Base-by-base conservation (phyloP, 2,797 vertebrate genomes). In the Xyrichtys novacula region DNA sequence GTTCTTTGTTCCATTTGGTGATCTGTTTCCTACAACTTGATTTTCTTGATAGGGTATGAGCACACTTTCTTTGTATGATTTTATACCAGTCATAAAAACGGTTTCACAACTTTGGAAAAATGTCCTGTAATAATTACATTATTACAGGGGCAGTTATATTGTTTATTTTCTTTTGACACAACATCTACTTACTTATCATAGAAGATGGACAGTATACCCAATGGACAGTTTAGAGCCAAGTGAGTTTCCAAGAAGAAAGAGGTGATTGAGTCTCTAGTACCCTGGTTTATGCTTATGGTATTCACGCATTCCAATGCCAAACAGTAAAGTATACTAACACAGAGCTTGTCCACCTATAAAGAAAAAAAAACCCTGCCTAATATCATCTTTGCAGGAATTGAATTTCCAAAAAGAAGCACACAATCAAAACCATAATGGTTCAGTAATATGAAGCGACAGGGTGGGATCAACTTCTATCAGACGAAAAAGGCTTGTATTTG, bases 1-100 rank as follows among this genome's bases (percentile, higher is more conserved):
- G 42, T 34, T 71, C 46, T 69, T 36, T 65, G 28, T 70, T 81
- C 34, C 36, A 54, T 57, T 56, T 56, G 6, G 39, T 65, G 39
- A 34, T 26, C 19, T 22, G 7, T 49, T 55, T 65, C 59, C 50
- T 76, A 36, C 32, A 46, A 56, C 19, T 43, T 53, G 20, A n/a
- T 43, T 46, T 52, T 31, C 32, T 8, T 36, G 19, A 36, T 29
- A 31, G n/a, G 36, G n/a, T 40, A n/a, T 55, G 28, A 64, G 46
- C 0, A 6, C 20, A 48, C 5, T 39, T 36, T 65, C 36, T 19
- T 40, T 65, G 0, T 36, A 44, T 7, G 22, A 20, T 34, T 39
- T 17, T 53, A n/a, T 19, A 43, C 50, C 49, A 55, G 34, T 54
- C 38, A 56, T 28, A 15, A n/a, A n/a, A n/a, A n/a, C n/a, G n/a